A percentile compares a stretch with the other conserved stretches of the same genome.
phyloP scores from a whole-genome alignment of 2,113 vertebrate genomes.

The Tringa solitaria region DNA sequence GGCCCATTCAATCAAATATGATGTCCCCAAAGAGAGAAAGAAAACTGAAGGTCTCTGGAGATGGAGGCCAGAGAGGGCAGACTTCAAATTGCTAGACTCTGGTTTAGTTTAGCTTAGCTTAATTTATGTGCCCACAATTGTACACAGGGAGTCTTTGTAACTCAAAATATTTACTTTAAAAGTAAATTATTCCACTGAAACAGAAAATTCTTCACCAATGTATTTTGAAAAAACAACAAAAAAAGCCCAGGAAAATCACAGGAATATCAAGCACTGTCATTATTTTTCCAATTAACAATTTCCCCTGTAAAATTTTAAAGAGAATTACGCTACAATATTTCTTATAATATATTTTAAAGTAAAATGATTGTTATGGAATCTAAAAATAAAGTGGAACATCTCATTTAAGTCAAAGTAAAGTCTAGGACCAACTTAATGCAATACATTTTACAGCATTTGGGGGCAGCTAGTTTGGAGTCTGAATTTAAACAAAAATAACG shows the following conservation, averaged over 20 bases:
- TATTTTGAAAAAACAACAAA: not conserved
- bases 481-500: not conserved
- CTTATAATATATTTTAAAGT: not conserved
- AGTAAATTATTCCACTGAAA: not conserved
- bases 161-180: not conserved
- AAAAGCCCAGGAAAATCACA: not conserved
- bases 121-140: not conserved
- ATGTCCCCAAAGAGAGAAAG: not conserved
- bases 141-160: not conserved
- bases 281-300: not conserved
- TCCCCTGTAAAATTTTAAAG: not conserved
- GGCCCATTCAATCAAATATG: not conserved
- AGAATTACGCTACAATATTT: not conserved
- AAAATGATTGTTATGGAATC: not conserved
- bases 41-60: not conserved
- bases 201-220: not conserved
- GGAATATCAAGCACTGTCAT: not conserved
- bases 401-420: not conserved
- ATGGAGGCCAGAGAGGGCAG: not conserved
- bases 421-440: not conserved
- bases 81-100: not conserved
- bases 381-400: not conserved
- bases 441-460: not conserved
- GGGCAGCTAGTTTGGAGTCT: not conserved
- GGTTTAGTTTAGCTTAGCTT: not conserved